Evolutionary conservation across 2,797 vertebrate genomes (phyloP), one percentile per base, ranked within the genome.

Genomic region (Anisognathus igniventris): DNA sequence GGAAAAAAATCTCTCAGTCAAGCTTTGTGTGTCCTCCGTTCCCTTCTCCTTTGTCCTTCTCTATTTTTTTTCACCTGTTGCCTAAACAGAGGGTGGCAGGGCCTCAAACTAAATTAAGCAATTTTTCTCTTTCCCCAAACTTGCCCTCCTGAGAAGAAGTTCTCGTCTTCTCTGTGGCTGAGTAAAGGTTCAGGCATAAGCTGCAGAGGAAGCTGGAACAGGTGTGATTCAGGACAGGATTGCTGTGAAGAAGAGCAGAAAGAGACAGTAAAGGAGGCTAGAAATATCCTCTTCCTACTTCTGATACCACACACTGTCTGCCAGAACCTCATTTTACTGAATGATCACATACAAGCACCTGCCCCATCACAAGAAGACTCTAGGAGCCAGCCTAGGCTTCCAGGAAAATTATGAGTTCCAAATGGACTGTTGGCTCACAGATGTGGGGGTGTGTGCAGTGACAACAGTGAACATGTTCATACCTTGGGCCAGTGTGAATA

Each of bases 151-250:
- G 92, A 66, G 92, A 95, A 35, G 90, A 95, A 37, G 91, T 95
- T 72, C 71, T 87, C 47, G 93, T 95, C 87, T 97, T 97, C 94
- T 97, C 94, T 87, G 96, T 96, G 67, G 96, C 77, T 54, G 97
- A 98, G 68, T 99, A 98, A 86, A 99, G 97, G 97, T 93, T 98
- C 95, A 98, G 85, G 88, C 98, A 98, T 95, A 99, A 97, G 73
- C 88, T 98, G 94, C 96, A 98, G 25, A 99, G 98, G 96, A 99
- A 99, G 87, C 95, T 98, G 96, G 98, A 98, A 98, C 98, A 99
- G 33, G 98, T 97, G 50, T 97, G 97, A 88, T 99, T 99, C 92
- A 99, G 97, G 90, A 95, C 86, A 57, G 97, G 92, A 86, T 99
- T 98, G 97, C 99, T 99, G 96, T 94, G 89, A 85, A 91, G 72